Evolutionary conservation across 2,113 vertebrate genomes (phyloP).

Genomic region (Antennarius striatus): DNA sequence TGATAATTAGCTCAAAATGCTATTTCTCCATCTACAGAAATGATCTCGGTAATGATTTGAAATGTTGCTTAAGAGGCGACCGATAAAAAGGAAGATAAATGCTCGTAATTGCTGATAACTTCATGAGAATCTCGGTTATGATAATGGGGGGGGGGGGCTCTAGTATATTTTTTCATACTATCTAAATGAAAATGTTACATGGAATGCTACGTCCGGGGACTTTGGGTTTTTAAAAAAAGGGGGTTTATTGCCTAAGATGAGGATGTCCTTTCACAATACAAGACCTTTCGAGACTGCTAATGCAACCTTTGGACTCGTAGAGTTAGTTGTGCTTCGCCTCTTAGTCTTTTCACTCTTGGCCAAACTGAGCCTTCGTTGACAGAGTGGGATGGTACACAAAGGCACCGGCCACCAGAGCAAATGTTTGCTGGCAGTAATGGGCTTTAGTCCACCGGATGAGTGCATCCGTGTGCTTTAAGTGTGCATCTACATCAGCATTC

Average conservation of each 20-base stretch:
- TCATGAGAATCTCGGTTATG: not conserved
- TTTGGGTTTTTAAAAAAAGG: not conserved
- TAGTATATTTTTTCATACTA: too few relatives aligned
- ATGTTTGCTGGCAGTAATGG: conserved; percentile 68
- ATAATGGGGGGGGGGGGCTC: not conserved
- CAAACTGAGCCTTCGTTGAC: conserved; percentile 56
- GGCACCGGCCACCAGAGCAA: conserved; percentile 43
- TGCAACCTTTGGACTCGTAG: conserved; percentile 53
- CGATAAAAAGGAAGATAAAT: conserved; percentile 3
- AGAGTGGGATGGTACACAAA: conserved; percentile 59
- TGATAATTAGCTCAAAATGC: not conserved
- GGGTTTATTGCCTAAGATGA: conserved; percentile 7
- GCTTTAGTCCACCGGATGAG: conserved; percentile 41
- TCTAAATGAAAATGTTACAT: too few relatives aligned
- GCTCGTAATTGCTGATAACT: not conserved
- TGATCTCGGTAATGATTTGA: not conserved
- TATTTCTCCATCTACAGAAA: conserved; percentile 4
- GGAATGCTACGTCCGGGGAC: not conserved
- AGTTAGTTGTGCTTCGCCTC: conserved; percentile 49
- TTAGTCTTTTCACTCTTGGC: conserved; percentile 47
- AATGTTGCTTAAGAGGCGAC: not conserved
- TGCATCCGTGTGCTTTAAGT: conserved; percentile 34
- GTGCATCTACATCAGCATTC: conserved; percentile 13
- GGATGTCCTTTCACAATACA: conserved; percentile 3
- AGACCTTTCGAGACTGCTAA: conserved; percentile 21